Percentiles rank a stretch among this genome's conserved stretches.
Evolutionary conservation across 2,888 invertebrate species (phyloP).

Genomic region (Catocala nupta): DNA sequence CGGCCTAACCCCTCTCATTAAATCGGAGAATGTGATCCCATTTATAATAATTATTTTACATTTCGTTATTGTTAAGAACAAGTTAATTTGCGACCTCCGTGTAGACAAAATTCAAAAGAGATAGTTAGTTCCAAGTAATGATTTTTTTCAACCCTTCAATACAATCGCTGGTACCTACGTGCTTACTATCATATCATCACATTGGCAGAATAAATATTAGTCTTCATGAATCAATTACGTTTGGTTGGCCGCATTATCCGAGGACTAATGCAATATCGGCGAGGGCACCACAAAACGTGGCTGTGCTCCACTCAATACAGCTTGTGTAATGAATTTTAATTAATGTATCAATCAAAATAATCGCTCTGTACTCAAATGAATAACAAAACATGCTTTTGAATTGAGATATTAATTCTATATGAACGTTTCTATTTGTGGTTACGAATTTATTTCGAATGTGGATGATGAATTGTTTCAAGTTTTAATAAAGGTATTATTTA

Average conservation of each 20-base stretch:
- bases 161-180: background rate
- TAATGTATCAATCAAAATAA: conserved; percentile 42
- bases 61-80: too few relatives aligned
- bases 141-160: too few relatives aligned
- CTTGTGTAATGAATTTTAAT: conserved; percentile 50
- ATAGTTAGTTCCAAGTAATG: too few relatives aligned
- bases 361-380: conserved; percentile 24
- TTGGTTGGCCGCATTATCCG: conserved; percentile 20
- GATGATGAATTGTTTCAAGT: too few relatives aligned
- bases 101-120: too few relatives aligned
- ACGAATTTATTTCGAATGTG: too few relatives aligned
- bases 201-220: conserved; percentile 13
- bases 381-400: conserved; percentile 18
- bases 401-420: conserved; percentile 21
- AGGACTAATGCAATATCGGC: conserved; percentile 41
- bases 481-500: too few relatives aligned
- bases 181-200: background rate
- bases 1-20: too few relatives aligned
- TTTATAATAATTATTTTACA: too few relatives aligned
- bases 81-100: too few relatives aligned
- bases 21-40: too few relatives aligned
- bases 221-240: conserved; percentile 5
- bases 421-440: background rate
- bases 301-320: conserved; percentile 24
- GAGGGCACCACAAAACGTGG: conserved; percentile 39